phyloP scores from a whole-genome alignment of 2,113 vertebrate species.

The Tachysurus fulvidraco region DNA sequence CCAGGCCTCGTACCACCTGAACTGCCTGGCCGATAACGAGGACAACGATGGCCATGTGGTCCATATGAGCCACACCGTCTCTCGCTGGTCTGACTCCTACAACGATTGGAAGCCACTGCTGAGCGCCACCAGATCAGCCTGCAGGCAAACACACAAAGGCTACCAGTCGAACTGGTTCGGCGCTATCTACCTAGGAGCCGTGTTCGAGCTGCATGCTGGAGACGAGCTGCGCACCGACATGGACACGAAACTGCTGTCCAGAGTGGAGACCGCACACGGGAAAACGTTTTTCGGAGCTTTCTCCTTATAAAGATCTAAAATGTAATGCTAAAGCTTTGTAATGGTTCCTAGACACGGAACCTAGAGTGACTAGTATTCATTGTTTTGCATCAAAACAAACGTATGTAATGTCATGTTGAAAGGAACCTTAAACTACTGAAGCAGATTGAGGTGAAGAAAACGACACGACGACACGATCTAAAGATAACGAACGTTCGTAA shows the following conservation, averaged over 20 bases:
- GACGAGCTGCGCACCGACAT: conserved; percentile 63
- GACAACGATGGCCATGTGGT: background rate
- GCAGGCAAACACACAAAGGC: conserved; percentile 40
- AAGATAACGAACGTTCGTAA: too few relatives aligned
- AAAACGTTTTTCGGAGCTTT: conserved; percentile 75
- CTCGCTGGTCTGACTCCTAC: conserved; percentile 54
- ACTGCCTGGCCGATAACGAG: conserved; percentile 39
- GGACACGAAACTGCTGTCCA: conserved; percentile 21
- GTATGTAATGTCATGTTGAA: background rate
- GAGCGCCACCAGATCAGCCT: conserved; percentile 61
- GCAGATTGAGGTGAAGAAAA: background rate
- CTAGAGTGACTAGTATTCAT: background rate
- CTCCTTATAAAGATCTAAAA: conserved; percentile 60
- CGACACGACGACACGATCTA: background rate
- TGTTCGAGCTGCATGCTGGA: conserved; percentile 60
- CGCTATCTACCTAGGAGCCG: conserved; percentile 69
- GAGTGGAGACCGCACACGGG: conserved; percentile 49
- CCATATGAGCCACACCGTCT: conserved; percentile 64
- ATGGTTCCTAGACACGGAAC: background rate
- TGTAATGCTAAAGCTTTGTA: background rate
- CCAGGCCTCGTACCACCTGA: conserved; percentile 68
- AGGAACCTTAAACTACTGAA: background rate
- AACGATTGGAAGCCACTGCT: conserved; percentile 59
- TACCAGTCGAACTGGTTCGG: conserved; percentile 52
- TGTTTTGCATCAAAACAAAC: conserved; percentile 52